Evolutionary conservation across 2,888 invertebrate species (phyloP).

Genomic region (Xanthia togata): DNA sequence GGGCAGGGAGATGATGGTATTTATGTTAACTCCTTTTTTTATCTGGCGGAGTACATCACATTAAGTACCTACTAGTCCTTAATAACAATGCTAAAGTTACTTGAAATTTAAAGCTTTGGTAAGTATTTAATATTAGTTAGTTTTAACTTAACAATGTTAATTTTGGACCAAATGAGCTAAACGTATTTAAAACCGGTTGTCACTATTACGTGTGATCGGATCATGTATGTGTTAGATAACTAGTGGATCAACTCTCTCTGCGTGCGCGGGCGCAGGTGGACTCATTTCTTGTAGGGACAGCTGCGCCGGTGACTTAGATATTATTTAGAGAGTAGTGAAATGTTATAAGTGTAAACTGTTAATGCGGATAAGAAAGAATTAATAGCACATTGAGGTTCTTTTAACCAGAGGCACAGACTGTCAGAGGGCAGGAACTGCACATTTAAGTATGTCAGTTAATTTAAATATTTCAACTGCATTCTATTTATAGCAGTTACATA

Average conservation of each 20-base stretch:
- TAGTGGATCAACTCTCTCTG: slow-evolving; percentile 54
- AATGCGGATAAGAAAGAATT: not conserved
- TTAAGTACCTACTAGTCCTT: not conserved
- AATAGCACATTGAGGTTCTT: not conserved
- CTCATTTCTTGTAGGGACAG: slow-evolving; percentile 47
- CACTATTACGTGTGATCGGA: slow-evolving; percentile 46
- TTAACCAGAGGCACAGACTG: not conserved
- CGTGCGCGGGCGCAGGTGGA: slow-evolving; percentile 39
- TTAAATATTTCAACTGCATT: not conserved
- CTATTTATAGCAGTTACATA: not conserved
- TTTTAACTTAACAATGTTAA: not conserved
- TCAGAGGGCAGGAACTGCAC: not conserved
- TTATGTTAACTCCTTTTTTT: not conserved
- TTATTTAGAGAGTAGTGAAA: slow-evolving; percentile 14
- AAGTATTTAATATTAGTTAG: not conserved
- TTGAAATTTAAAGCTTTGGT: not conserved
- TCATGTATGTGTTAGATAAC: slow-evolving; percentile 49
- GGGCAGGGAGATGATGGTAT: too few species aligned
- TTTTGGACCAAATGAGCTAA: slow-evolving; percentile 20
- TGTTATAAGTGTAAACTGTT: not conserved
- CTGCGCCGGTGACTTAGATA: slow-evolving; percentile 36
- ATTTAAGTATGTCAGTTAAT: not conserved
- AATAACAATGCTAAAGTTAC: not conserved
- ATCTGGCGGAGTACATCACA: not conserved
- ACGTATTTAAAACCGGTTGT: slow-evolving; percentile 47